Base-by-base conservation (phyloP, 2,797 vertebrate species). In the Dipus sagitta region DNA sequence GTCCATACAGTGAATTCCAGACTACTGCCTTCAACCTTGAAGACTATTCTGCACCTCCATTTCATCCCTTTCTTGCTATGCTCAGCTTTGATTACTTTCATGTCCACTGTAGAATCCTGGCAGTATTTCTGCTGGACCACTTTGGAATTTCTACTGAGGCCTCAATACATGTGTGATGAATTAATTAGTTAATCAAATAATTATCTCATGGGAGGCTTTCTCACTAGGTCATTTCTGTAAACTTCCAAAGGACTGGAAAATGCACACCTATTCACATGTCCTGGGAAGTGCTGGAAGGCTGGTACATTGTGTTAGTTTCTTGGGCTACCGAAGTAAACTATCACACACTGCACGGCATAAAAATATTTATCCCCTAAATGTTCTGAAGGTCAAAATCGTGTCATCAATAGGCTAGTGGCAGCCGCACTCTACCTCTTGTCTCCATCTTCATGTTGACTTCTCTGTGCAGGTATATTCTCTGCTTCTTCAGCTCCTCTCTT, bases 151-250 rank as follows among this genome's bases (percentile, higher is more conserved):
- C 42, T 30, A 64, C 4, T 23, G 21, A n/a, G 21, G 78, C 64
- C 54, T 87, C 28, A 62, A 72, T 34, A 72, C 4, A 21, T n/a
- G 15, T 26, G 15, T 77, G 68, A 65, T 68, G 17, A 88, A 87
- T 90, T 71, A 82, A 70, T 94, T 71, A 82, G 65, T 94, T 77
- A 80, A 77, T 74, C 28, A 86, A 47, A 67, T 78, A 89, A 92
- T 14, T 54, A 90, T 81, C 28, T 83, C 60, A 21, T 28, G 54
- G 14, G 26, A 81, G 4, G 18, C 68, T 90, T 93, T 74, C 32
- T 88, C 38, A 72, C 6, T 14, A 75, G 7, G 3, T 9, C 71
- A 7, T 64, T 92, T 87, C 65, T 86, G 30, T 58, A 81, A 84
- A 93, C 68, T 93, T 76, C 32, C 72, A n/a, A 92, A 94, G 81